Evolutionary conservation across 35 echinoderm and acorn worm species (phyloP).

Genomic region (Strongylocentrotus purpuratus): DNA sequence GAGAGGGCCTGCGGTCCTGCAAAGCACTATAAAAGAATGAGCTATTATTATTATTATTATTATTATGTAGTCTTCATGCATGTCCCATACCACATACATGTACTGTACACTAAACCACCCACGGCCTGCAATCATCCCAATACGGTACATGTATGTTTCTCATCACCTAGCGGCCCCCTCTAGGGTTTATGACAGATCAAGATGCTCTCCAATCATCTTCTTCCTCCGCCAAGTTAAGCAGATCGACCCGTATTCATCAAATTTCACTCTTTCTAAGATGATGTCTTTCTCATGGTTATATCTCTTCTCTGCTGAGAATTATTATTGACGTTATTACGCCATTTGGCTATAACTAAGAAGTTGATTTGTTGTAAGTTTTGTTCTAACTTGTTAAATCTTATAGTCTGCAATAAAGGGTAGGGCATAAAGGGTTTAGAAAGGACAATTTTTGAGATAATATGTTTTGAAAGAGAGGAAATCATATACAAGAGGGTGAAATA

Average conservation of each 20-base stretch:
- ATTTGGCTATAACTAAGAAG: neutral
- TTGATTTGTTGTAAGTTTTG: neutral
- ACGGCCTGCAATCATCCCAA: no score
- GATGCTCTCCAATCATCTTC: neutral
- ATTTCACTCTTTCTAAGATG: neutral
- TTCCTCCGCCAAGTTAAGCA: neutral
- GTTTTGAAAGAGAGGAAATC: no score
- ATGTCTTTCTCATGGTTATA: neutral
- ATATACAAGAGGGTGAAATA: no score
- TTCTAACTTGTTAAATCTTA: neutral
- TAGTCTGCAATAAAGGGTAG: neutral
- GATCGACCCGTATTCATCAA: neutral
- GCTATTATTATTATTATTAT: no score
- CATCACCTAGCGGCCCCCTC: neutral
- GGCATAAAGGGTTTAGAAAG: no score
- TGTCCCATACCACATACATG: no score
- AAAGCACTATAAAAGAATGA: no score
- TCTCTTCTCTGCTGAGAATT: neutral
- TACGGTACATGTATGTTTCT: neutral
- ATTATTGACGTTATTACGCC: neutral
- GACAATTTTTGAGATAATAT: no score
- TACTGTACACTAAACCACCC: no score
- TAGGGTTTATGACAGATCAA: neutral
- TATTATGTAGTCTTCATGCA: no score
- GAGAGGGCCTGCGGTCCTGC: no score